Percentiles rank a stretch among this genome's conserved stretches.
phyloP scores from a whole-genome alignment of 1,140 invertebrate genomes.

The Caenorhabditis latens region DNA sequence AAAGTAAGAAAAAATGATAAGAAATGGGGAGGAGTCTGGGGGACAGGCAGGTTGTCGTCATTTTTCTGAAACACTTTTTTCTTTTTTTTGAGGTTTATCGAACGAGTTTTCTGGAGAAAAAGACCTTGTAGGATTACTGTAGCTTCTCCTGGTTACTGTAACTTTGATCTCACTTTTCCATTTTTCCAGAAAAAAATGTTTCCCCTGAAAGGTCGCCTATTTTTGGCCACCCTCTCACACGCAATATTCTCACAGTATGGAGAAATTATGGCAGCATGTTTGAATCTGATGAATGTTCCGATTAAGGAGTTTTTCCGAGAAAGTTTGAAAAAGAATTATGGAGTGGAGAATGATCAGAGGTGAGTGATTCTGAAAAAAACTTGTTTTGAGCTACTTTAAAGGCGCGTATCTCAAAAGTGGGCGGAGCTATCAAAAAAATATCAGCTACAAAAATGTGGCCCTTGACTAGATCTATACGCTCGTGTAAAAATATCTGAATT shows the following conservation, averaged over 20 bases:
- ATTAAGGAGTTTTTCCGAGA: constrained; percentile 38
- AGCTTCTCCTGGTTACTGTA: not conserved
- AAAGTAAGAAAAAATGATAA: not conserved
- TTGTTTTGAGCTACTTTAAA: too few relatives aligned
- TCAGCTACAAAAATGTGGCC: too few relatives aligned
- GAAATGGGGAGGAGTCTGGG: not conserved
- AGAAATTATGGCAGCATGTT: constrained; percentile 28
- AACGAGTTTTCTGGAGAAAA: too few relatives aligned
- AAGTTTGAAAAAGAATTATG: constrained; percentile 40
- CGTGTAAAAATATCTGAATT: too few relatives aligned
- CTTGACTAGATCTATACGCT: too few relatives aligned
- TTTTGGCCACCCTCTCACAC: constrained; percentile 8
- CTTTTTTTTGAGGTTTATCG: not conserved
- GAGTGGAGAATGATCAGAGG: not conserved
- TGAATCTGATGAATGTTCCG: constrained; percentile 41
- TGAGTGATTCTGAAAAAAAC: not conserved
- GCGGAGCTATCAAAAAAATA: too few relatives aligned
- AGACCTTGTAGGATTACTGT: too few relatives aligned
- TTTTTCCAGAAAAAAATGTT: not conserved
- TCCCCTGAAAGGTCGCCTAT: not conserved
- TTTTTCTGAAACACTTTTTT: not conserved
- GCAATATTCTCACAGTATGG: constrained; percentile 39
- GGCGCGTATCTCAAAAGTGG: too few relatives aligned
- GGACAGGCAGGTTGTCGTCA: too few relatives aligned
- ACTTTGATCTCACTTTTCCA: not conserved